These are phyloP conservation scores for Probaryconus sp. DNA, from an alignment of 1,140 invertebrate species.

Conservation along the genomic window DNA sequence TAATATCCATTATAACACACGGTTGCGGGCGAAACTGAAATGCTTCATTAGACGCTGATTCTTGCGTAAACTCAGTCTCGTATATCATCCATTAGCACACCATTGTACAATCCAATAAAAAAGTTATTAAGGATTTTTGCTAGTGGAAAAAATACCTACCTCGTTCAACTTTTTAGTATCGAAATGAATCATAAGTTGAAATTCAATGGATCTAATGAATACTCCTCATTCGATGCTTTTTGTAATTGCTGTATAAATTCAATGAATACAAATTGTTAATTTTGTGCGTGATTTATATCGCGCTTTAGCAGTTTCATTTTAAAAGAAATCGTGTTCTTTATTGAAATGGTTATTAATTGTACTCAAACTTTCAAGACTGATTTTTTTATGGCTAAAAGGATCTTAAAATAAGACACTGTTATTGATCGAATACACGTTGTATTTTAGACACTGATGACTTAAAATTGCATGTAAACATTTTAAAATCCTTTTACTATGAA, in stretches of 20 bases:
- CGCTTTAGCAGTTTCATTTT: too few relatives aligned
- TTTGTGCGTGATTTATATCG: too few relatives aligned
- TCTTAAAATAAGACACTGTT: too few relatives aligned
- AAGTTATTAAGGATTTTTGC: constrained; percentile 48
- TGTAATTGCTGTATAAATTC: not conserved
- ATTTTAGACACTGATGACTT: too few relatives aligned
- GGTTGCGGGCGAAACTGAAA: constrained; percentile 55
- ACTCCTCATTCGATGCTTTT: not conserved
- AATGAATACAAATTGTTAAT: too few relatives aligned
- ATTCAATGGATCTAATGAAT: constrained; percentile 37
- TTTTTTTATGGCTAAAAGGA: too few relatives aligned
- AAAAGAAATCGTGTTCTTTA: too few relatives aligned
- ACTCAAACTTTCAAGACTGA: too few relatives aligned
- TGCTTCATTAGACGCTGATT: constrained; percentile 63
- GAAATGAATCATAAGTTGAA: constrained; percentile 38
- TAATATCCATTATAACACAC: constrained; percentile 60
- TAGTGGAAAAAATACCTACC: constrained; percentile 27
- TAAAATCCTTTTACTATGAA: too few relatives aligned
- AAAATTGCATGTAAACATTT: too few relatives aligned
- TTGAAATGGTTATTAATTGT: too few relatives aligned
- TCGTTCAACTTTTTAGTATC: constrained; percentile 40
- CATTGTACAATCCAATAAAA: constrained; percentile 47
- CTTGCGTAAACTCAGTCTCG: constrained; percentile 55
- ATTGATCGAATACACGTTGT: too few relatives aligned
- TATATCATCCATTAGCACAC: constrained; percentile 59